Base-by-base conservation (phyloP, 2,888 invertebrate species). In the Scaptomyza flava region DNA sequence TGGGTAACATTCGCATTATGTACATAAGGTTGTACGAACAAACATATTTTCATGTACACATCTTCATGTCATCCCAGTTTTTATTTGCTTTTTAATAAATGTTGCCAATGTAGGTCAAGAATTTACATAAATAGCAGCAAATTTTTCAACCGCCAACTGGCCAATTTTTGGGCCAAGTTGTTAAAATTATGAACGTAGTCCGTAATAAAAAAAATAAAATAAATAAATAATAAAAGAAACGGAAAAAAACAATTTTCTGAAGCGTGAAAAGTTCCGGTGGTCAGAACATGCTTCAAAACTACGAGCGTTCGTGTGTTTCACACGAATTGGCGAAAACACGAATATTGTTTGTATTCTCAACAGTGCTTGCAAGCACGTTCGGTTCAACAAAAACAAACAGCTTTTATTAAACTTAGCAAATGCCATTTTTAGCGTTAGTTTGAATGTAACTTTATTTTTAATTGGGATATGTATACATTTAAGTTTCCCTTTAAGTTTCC, bases 161-260 rank as follows among this genome's bases (percentile, higher is more conserved):
- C 61, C 66, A 73, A 66, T 74, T 73, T 60, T 54, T 43, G 54
- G 66, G 52, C 56, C 59, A 62, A 63, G 41, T 61, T 51, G 53
- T 61, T 69, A n/a, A 75, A 75, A 74, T 61, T 71, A 75, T 66
- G 36, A 75, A 67, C 67, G 47, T 75, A 71, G 70, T 60, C 59
- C 53, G 58, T 36, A 43, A 27, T 27, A 27, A 27, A 6, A 27
- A 52, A 51, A 17, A 11, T 12, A 38, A 17, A 17, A 47, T 1
- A 17, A 12, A 33, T 4, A 23, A 12, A 23, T 17, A 20, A 20
- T 2, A 2, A 23, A 43, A 6, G 6, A 1, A 6, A 43, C 3
- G 17, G 7, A 12, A 14, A 33, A 50, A 50, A n/a, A 17, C 60
- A 31, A 58, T 76, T 72, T 59, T 51, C 17, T 59, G 47, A 66